These are phyloP conservation scores for Numenius arquata DNA, from an alignment of 2,113 vertebrate species.

Conservation along the genomic window DNA sequence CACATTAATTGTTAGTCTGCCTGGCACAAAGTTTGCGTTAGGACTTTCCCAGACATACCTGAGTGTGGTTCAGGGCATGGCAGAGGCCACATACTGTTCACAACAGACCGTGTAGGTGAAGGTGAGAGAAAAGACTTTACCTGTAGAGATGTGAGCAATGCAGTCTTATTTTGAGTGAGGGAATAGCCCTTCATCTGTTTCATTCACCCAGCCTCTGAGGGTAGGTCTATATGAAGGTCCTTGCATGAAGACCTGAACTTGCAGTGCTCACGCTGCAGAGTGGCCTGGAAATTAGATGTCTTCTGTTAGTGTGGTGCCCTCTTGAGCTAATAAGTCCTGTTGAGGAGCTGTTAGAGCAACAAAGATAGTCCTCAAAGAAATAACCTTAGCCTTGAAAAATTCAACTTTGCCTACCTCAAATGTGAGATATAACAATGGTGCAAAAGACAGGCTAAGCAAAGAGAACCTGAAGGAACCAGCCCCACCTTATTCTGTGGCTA, in stretches of 20 bases:
- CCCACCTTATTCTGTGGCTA: not conserved
- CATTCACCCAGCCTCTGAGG: not conserved
- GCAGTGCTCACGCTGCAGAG: not conserved
- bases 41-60: not conserved
- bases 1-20: not conserved
- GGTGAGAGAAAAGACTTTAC: not conserved
- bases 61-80: not conserved
- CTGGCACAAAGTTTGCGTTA: not conserved
- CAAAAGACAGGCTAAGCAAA: not conserved
- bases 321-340: not conserved
- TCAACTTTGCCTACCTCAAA: not conserved
- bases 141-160: not conserved
- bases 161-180: not conserved
- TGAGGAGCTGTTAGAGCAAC: not conserved
- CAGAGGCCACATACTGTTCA: not conserved
- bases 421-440: not conserved
- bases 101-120: not conserved
- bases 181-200: not conserved
- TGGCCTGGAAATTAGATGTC: not conserved
- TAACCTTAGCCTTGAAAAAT: not conserved
- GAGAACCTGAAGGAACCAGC: not conserved
- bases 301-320: not conserved
- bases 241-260: not conserved
- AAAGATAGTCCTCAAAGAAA: not conserved
- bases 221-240: not conserved